These are phyloP conservation scores for Halcyon chelicuti DNA, from an alignment of 2,797 vertebrate genomes.

Conservation along the genomic window DNA sequence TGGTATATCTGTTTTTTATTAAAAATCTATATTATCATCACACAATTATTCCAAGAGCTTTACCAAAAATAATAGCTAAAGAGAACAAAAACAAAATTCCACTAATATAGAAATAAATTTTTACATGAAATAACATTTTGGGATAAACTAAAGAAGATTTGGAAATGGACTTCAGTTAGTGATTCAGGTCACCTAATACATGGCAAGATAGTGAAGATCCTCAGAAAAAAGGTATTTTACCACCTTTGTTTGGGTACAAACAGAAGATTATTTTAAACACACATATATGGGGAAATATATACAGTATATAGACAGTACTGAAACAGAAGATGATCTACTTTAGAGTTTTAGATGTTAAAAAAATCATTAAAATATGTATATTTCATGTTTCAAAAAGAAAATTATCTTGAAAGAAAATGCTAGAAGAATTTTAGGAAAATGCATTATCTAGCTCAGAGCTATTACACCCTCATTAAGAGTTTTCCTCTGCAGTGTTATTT, in stretches of 20 bases:
- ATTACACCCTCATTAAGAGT: background rate
- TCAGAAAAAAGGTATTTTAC: background rate
- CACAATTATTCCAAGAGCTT: background rate
- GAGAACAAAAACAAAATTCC: background rate
- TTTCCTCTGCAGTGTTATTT: background rate
- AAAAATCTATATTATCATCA: background rate
- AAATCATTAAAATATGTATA: accelerated
- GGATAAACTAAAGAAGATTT: background rate
- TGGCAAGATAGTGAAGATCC: background rate
- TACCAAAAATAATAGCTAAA: background rate
- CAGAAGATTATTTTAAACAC: background rate
- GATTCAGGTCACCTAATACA: background rate
- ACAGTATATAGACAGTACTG: background rate
- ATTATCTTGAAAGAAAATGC: background rate
- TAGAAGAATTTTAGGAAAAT: background rate
- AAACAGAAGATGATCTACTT: background rate
- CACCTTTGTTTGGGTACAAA: background rate
- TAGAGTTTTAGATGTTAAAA: background rate
- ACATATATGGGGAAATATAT: accelerated
- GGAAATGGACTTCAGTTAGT: background rate
- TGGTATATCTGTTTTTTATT: background rate
- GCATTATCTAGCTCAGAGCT: background rate
- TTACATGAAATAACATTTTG: background rate
- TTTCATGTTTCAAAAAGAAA: background rate
- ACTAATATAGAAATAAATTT: background rate